Base-by-base conservation (phyloP, 2,797 vertebrate species). In the Notoglanidium macrostoma region DNA sequence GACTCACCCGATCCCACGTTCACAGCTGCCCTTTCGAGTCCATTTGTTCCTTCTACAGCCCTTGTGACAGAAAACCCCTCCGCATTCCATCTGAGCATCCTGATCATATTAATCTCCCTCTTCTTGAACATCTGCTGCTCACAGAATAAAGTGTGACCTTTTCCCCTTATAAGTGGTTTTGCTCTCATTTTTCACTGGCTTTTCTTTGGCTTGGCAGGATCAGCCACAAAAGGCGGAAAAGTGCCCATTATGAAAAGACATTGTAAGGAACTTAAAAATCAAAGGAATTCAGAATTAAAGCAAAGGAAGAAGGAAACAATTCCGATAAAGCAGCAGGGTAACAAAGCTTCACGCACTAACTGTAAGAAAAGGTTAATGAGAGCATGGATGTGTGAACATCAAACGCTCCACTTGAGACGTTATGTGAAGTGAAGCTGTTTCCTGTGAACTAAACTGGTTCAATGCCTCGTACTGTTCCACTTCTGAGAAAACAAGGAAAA, bases 1-100 rank as follows among this genome's bases (percentile, higher is more conserved):
- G 86, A 90, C 74, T 89, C 89, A 89, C 85, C 82, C 86, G 51
- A 87, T 86, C 82, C 77, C 86, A 91, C 89, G 86, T 84, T 90
- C 79, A 87, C 83, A 87, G 70, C 81, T 90, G 82, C 89, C 77
- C 87, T 91, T 88, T 82, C 57, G 46, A 90, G 79, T 86, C 82
- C 19, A 86, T 82, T 86, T 44, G 74, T 80, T 90, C 84, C 19
- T 26, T 19, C 76, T 86, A 59, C 78, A 85, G 55, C 59, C 70
- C 40, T 82, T 40, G 26, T 35, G 67, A 32, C 32, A 74, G 23
- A 85, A 88, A 57, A n/a, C n/a, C 59, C 44, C 14, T 83, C 57
- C 59, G 32, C 65, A 72, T 68, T 78, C 61, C 78, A 74, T 54
- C 14, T 49, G 40, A 61, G n/a, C 2, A 2, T 21, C 26, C 46